These are phyloP conservation scores for Prorops nasuta DNA, from an alignment of 1,140 invertebrate species.

Conservation along the genomic window DNA sequence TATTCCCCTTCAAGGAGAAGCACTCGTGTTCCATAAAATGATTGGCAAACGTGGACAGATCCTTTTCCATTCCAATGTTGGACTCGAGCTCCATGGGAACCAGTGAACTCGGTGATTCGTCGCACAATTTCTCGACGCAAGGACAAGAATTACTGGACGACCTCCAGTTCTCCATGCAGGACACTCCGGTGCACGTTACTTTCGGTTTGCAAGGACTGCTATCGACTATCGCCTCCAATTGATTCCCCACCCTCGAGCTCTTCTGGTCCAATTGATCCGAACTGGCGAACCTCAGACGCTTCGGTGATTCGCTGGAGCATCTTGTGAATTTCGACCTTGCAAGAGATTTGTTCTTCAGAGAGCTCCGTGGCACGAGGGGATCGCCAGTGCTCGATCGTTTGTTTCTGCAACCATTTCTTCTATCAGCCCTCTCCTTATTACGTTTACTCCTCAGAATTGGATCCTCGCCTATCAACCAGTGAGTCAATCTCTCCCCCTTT, in stretches of 20 bases:
- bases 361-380: slow-evolving; percentile 61
- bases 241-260: slow-evolving; percentile 13
- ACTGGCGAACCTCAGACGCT: slow-evolving; percentile 73
- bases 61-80: not conserved
- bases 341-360: slow-evolving; percentile 61
- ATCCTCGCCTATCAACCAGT: slow-evolving; percentile 83
- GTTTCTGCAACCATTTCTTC: slow-evolving; percentile 38
- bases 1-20: not conserved
- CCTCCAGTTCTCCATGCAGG: slow-evolving; percentile 50
- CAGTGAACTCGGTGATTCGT: too few relatives aligned
- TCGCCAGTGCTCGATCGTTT: slow-evolving; percentile 22
- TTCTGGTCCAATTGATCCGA: slow-evolving; percentile 62
- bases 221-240: slow-evolving; percentile 54
- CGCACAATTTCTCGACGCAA: slow-evolving; percentile 60
- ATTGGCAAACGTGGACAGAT: not conserved
- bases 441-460: slow-evolving; percentile 56
- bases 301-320: slow-evolving; percentile 78
- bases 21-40: not conserved
- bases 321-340: slow-evolving; percentile 53
- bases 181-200: slow-evolving; percentile 23
- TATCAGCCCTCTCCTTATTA: slow-evolving; percentile 55
- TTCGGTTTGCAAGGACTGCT: slow-evolving; percentile 54
- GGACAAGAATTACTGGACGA: slow-evolving; percentile 62
- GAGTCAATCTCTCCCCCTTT: slow-evolving; percentile 80
- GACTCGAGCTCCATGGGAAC: slow-evolving; percentile 20